Evolutionary conservation across 1,140 invertebrate species (phyloP), one percentile per base, ranked within the genome.

Genomic region (Dufourea novaeangliae): DNA sequence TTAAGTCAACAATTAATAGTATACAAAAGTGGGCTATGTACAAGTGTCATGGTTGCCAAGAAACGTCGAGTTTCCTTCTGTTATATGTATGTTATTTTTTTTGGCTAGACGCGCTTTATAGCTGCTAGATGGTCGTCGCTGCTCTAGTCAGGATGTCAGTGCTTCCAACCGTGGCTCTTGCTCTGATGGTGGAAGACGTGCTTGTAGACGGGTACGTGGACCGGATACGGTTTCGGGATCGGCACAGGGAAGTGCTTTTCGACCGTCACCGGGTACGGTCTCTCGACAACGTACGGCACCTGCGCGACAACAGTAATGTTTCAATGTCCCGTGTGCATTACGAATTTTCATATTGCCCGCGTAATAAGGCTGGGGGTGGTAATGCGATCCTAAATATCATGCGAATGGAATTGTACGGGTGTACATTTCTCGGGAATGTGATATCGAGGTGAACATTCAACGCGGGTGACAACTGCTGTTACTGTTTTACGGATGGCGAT

Each of bases 181-280:
- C 87, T 88, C 79, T 95, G 94, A 89, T 95, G 95, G 87, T 96
- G 95, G 92, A 96, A 95, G 81, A 96, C 94, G 90, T 96, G 95
- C 90, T 96, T 96, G 93, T 96, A 96, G 62, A 96, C 95, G 6
- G 95, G 96, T n/a, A 96, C 95, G 82, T 96, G 95, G 67, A 96
- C 95, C 56, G 96, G 95, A 90, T 96, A 96, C 34, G 96, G 95
- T 90, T 96, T 96, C 79, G 95, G 95, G 84, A 96, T 94, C 32
- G 95, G 95, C 39, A 96, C 95, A 82, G 95, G 94, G 78, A 96
- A 95, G 87, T 95, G 95, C 91, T 96, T 96, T 76, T 96, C 95
- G 6, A 96, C 95, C 76, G 95, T 95, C 7, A 97, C 95, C 37
- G 95, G 94, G 92, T 96, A 96, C 1, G 96, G 96, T 88, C 95